Evolutionary conservation across 2,797 vertebrate genomes (phyloP).

Genomic region (Vultur gryphus): DNA sequence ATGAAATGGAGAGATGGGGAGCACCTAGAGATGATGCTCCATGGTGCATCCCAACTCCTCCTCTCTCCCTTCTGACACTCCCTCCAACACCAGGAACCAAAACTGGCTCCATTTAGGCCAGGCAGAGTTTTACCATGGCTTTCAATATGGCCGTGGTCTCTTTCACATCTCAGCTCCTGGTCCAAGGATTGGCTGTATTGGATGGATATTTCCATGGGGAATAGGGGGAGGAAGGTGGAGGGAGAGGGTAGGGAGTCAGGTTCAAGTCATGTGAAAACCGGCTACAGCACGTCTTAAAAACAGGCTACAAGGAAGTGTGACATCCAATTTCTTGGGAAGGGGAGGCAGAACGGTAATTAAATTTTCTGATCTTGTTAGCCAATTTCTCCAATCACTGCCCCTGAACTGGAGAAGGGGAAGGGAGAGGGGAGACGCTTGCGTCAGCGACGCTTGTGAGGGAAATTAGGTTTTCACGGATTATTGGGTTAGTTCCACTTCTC

Average conservation of each 20-base stretch:
- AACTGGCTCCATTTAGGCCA: background rate
- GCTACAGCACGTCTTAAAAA: conserved; percentile 47
- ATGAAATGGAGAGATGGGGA: rapidly evolving
- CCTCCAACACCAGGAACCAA: background rate
- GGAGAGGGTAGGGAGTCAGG: background rate
- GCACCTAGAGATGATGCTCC: background rate
- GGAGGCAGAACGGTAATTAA: conserved; percentile 80
- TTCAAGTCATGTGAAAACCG: conserved; percentile 39
- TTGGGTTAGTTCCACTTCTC: conserved; percentile 84
- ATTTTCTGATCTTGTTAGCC: conserved; percentile 87
- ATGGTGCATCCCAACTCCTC: background rate
- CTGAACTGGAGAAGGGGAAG: conserved; percentile 74
- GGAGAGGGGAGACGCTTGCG: conserved; percentile 72
- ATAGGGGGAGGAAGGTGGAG: background rate
- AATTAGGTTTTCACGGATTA: conserved; percentile 86
- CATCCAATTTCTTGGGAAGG: conserved; percentile 81
- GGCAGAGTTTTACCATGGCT: background rate
- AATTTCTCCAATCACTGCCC: conserved; percentile 83
- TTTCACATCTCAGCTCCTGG: background rate
- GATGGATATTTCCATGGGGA: background rate
- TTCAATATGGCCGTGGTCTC: rapidly evolving
- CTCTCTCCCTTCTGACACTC: background rate
- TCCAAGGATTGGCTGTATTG: background rate
- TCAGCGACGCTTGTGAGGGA: conserved; percentile 72
- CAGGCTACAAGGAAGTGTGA: conserved; percentile 73